phyloP scores from a whole-genome alignment of 2,797 vertebrate species.

The Fundulus diaphanus region DNA sequence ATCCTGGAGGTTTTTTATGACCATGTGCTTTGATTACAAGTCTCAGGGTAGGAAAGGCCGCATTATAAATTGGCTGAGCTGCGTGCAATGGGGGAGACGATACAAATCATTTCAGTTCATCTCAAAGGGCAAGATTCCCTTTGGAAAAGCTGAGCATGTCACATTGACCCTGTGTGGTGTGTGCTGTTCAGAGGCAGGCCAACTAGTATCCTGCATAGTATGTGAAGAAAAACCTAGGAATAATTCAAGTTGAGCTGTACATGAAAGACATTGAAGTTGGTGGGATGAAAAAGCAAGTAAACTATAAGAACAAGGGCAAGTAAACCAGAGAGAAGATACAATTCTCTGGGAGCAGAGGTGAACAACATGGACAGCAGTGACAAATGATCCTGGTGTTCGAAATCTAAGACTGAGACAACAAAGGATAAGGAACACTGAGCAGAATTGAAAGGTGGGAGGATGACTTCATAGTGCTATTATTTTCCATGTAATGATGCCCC shows the following conservation, averaged over 20 bases:
- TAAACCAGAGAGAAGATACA: slow-evolving; percentile 10
- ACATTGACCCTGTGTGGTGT: slow-evolving; percentile 19
- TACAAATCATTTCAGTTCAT: slow-evolving; percentile 20
- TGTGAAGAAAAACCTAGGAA: not conserved
- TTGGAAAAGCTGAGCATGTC: slow-evolving; percentile 26
- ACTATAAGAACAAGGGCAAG: slow-evolving; percentile 7
- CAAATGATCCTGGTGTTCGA: slow-evolving; percentile 46
- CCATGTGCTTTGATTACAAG: slow-evolving; percentile 49
- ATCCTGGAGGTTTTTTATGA: slow-evolving; percentile 35
- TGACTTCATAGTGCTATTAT: no score
- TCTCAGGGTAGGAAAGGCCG: slow-evolving; percentile 30
- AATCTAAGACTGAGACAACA: no score
- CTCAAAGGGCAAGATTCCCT: slow-evolving; percentile 37
- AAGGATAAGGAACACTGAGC: no score
- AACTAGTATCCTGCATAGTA: not conserved
- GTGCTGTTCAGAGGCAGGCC: slow-evolving; percentile 13
- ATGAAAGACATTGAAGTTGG: slow-evolving; percentile 13
- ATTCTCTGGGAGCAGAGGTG: slow-evolving; percentile 15
- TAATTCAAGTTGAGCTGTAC: slow-evolving; percentile 4
- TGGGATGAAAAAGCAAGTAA: not conserved
- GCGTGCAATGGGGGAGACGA: slow-evolving; percentile 30
- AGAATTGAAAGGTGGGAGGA: slow-evolving; percentile 8
- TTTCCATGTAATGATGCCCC: no score
- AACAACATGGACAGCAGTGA: slow-evolving; percentile 18
- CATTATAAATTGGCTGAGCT: slow-evolving; percentile 27